A percentile compares a stretch with the other conserved stretches of the same genome.
These are phyloP conservation scores for Procapra przewalskii DNA, from an alignment of 2,113 vertebrate genomes.

Conservation along the genomic window DNA sequence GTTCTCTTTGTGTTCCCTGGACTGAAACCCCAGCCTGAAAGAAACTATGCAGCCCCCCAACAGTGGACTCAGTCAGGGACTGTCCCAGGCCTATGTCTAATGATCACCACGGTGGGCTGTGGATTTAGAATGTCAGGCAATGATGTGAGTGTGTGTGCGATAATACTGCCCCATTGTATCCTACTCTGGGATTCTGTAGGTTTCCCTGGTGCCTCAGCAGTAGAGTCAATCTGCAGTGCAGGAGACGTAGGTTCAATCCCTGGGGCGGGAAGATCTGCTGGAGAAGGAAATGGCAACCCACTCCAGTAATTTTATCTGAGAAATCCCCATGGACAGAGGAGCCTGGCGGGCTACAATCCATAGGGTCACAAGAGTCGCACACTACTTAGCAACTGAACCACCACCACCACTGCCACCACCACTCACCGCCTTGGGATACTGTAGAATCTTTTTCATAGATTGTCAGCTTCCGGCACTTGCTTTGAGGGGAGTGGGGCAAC, in stretches of 20 bases:
- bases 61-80: background rate
- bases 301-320: background rate
- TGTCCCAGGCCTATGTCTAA: background rate
- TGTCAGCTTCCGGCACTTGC: background rate
- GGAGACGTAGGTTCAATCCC: background rate
- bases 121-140: background rate
- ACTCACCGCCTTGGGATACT: background rate
- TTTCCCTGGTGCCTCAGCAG: background rate
- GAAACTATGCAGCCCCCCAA: background rate
- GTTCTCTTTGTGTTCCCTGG: background rate
- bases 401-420: background rate
- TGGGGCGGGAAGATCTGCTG: background rate
- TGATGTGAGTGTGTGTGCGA: background rate
- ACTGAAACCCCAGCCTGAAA: background rate
- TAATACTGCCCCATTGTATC: background rate
- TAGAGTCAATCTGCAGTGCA: background rate
- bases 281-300: background rate
- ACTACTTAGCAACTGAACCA: background rate
- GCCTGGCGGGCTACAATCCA: background rate
- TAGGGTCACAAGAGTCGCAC: background rate
- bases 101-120: background rate
- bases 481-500: background rate
- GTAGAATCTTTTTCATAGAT: background rate
- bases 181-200: background rate
- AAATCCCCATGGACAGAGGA: background rate